Evolutionary conservation across 2,113 vertebrate species (phyloP), one percentile per base, ranked within the genome.

Genomic region (Parus major): DNA sequence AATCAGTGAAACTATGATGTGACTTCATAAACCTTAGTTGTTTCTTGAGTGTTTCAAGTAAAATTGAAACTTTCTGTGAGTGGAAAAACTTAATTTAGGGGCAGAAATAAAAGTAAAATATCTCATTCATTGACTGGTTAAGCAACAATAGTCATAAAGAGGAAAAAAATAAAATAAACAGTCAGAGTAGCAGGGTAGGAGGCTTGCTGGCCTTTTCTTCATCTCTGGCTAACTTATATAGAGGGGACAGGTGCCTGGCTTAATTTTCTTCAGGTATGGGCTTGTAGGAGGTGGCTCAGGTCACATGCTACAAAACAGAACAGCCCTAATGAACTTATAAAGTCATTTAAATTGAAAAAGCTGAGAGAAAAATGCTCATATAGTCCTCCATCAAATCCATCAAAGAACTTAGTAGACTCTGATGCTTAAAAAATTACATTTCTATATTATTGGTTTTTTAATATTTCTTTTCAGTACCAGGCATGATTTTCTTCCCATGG

Each of bases 171-270:
- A 36, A 36, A 39, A 39, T 39, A 39, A 76, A 19, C 8, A 3
- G 17, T 5, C 0, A 1, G 21, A 4, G 11, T 39, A n/a, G 1
- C 1, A 1, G 8, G 3, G 8, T 23, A 53, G 25, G 10, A 59
- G 6, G n/a, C 9, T 61, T 73, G 15, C 12, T 73, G 20, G 19
- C 24, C 29, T 82, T 4, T 36, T 76, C 16, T 80, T 86, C 4
- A n/a, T 31, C 10, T 86, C 33, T 57, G 33, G 15, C 2, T 76
- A 28, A 24, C 17, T 60, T 41, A 13, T n/a, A 21, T n/a, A 21
- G 35, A 53, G 36, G 16, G 72, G 13, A 56, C 7, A 61, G 39
- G 9, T 83, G 24, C 12, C 47, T 79, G 20, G 5, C 33, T 81
- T 81, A 5, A 70, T 42, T 27, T 73, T 81, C n/a, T 29, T 92